Evolutionary conservation across 2,113 vertebrate genomes (phyloP).

Genomic region (Xenopus borealis): DNA sequence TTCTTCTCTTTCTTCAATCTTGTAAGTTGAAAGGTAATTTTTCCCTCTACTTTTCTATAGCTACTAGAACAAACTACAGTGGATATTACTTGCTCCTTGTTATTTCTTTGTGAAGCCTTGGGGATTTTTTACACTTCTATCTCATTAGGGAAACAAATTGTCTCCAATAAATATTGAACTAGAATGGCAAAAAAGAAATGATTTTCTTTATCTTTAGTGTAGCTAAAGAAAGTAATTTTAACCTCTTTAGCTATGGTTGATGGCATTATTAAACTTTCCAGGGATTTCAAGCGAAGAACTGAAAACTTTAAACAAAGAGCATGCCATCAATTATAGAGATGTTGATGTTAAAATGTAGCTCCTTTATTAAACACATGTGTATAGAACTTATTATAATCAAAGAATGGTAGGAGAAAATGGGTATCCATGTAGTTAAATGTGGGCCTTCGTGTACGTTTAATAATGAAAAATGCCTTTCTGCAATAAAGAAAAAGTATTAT

Average conservation of each 20-base stretch:
- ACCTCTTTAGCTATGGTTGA: conserved; percentile 35
- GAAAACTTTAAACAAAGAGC: background rate
- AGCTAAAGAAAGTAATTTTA: conserved; percentile 27
- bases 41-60: conserved; percentile 34
- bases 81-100: conserved; percentile 42
- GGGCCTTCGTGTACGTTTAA: too few relatives aligned
- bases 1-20: conserved; percentile 31
- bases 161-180: conserved; percentile 45
- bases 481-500: too few relatives aligned
- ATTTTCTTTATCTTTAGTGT: conserved; percentile 42
- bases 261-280: conserved; percentile 16
- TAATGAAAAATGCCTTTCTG: too few relatives aligned
- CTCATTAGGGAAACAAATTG: conserved; percentile 47
- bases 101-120: conserved; percentile 37
- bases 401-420: too few relatives aligned
- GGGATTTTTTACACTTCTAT: conserved; percentile 37
- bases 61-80: conserved; percentile 37
- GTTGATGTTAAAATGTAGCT: too few relatives aligned
- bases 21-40: conserved; percentile 42
- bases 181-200: conserved; percentile 37
- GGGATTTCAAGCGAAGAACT: background rate
- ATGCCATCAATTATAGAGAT: background rate
- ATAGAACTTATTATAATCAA: too few relatives aligned
- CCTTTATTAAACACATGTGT: too few relatives aligned
- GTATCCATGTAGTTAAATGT: too few relatives aligned